Percentiles rank a stretch among this genome's conserved stretches.
These are phyloP conservation scores for Chirona hameri DNA, from an alignment of 2,888 invertebrate genomes.

Conservation along the genomic window DNA sequence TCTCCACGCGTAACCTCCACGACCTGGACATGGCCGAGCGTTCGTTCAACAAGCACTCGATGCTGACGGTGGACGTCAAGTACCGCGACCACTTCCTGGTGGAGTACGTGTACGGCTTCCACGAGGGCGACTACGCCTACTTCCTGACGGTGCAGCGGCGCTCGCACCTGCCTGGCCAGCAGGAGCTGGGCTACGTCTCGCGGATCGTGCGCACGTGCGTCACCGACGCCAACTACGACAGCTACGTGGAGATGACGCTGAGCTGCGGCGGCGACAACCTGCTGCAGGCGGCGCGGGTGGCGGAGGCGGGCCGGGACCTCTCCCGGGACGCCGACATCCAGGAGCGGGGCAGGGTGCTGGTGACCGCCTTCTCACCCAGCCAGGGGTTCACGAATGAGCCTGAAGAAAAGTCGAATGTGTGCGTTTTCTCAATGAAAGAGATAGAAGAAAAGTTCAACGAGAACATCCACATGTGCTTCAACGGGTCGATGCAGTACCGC, in stretches of 20 bases:
- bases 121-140: slow-evolving; percentile 90
- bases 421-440: slow-evolving; percentile 83
- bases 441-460: slow-evolving; percentile 90
- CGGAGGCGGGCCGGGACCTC: slow-evolving; percentile 77
- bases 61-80: slow-evolving; percentile 82
- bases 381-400: slow-evolving; percentile 81
- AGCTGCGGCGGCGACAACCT: slow-evolving; percentile 81
- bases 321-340: slow-evolving; percentile 72
- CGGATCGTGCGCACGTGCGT: slow-evolving; percentile 89
- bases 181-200: slow-evolving; percentile 84
- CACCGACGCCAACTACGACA: slow-evolving; percentile 86
- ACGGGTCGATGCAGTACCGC: slow-evolving; percentile 85
- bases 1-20: slow-evolving; percentile 78
- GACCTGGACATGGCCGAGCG: slow-evolving; percentile 75
- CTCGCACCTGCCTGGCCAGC: slow-evolving; percentile 78
- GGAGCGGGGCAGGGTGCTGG: slow-evolving; percentile 73
- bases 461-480: slow-evolving; percentile 96
- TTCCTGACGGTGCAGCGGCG: slow-evolving; percentile 84
- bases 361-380: slow-evolving; percentile 85
- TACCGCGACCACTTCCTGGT: slow-evolving; percentile 92
- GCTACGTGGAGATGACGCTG: slow-evolving; percentile 92
- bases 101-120: slow-evolving; percentile 93
- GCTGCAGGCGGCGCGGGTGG: slow-evolving; percentile 89
- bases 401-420: slow-evolving; percentile 77
- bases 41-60: slow-evolving; percentile 79